A percentile compares a stretch with the other conserved stretches of the same genome.
Conservation (phyloP, 2,888 invertebrate species). For the Hoplodrina ambigua region DNA sequence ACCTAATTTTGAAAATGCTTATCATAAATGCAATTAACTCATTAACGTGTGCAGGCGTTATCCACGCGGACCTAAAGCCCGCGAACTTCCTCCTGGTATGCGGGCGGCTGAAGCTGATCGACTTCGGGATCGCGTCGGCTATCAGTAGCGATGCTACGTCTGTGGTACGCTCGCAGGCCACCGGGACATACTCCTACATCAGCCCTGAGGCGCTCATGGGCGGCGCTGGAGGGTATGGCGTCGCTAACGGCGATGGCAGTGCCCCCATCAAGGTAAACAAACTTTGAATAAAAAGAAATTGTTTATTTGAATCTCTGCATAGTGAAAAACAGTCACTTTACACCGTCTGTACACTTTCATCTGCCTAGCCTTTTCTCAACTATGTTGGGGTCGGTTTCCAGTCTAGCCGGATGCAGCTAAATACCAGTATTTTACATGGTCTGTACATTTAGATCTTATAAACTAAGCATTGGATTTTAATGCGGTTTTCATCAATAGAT, state of each 20-base stretch:
- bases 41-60: conserved; percentile 92
- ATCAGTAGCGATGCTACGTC: conserved; percentile 97
- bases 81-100: conserved; percentile 98
- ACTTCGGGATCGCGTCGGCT: conserved; percentile 98
- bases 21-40: too few relatives aligned
- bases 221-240: conserved; percentile 87
- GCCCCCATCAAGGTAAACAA: conserved; percentile 82
- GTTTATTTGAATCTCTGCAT: too few relatives aligned
- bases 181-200: conserved; percentile 98
- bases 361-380: too few relatives aligned
- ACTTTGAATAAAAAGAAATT: too few relatives aligned
- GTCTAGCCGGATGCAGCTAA: too few relatives aligned
- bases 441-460: too few relatives aligned
- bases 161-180: conserved; percentile 94
- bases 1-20: too few relatives aligned
- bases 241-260: conserved; percentile 74
- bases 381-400: too few relatives aligned
- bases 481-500: neutral
- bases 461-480: too few relatives aligned
- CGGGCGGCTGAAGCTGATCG: conserved; percentile 97
- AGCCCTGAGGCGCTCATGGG: conserved; percentile 97
- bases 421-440: too few relatives aligned
- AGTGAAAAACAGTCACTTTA: too few relatives aligned
- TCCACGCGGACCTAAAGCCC: conserved; percentile 99
- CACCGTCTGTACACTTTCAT: too few relatives aligned